Evolutionary conservation across 2,888 invertebrate species (phyloP).

Genomic region (Spicauda simplicius): DNA sequence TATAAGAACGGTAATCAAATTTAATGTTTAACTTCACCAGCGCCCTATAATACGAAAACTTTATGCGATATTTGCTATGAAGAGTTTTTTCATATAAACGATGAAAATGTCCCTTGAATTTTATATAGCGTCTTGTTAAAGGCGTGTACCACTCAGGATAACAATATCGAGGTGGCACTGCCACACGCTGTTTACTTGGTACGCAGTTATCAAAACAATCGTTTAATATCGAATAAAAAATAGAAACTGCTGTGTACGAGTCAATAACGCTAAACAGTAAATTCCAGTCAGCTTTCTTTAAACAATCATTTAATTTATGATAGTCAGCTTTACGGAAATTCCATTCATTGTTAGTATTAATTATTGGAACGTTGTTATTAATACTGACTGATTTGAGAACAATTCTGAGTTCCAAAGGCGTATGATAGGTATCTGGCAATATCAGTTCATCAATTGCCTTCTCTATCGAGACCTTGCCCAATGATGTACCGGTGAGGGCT

Average conservation of each 20-base stretch:
- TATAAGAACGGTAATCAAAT: not conserved
- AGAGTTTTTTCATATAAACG: conserved; percentile 3
- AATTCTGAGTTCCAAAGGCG: no score
- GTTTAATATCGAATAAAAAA: not conserved
- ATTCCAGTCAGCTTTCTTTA: not conserved
- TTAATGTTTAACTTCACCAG: conserved; percentile 1
- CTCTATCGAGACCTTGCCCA: no score
- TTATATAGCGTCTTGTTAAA: conserved; percentile 14
- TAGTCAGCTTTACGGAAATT: not conserved
- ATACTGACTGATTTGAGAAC: no score
- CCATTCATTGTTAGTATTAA: not conserved
- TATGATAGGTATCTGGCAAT: no score
- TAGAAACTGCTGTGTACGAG: not conserved
- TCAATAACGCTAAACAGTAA: not conserved
- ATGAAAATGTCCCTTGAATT: not conserved
- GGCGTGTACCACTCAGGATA: conserved; percentile 15
- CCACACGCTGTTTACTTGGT: not conserved
- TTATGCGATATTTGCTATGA: no score
- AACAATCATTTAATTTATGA: not conserved
- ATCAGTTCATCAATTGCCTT: no score
- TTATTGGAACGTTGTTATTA: no score
- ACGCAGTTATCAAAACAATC: not conserved
- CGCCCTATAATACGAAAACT: no score
- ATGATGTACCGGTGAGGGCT: no score
- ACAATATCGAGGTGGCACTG: conserved; percentile 2